Percentiles rank a stretch among this genome's conserved stretches.
These are phyloP conservation scores for Geophilus truncorum DNA, from an alignment of 2,888 invertebrate genomes.

Conservation along the genomic window DNA sequence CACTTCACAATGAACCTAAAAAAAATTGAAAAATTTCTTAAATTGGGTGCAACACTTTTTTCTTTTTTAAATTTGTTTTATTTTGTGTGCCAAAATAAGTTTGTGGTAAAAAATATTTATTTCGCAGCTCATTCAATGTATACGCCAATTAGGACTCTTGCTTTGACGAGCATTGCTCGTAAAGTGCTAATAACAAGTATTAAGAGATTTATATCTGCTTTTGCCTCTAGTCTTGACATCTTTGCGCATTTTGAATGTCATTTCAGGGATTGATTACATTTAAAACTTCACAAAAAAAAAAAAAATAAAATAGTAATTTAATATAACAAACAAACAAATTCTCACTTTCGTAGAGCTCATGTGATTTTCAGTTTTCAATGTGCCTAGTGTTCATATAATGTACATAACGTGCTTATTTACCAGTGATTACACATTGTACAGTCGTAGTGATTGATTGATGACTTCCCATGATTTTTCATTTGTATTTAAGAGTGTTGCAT, in stretches of 20 bases:
- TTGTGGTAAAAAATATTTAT: not conserved
- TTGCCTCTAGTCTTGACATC: slow-evolving; percentile 23
- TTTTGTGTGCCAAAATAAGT: slow-evolving; percentile 5
- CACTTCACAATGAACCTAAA: not conserved
- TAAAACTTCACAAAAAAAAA: not conserved
- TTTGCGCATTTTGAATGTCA: slow-evolving; percentile 23
- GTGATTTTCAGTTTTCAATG: not conserved
- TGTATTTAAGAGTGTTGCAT: not conserved
- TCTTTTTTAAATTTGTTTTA: not conserved
- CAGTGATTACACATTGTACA: too few relatives aligned
- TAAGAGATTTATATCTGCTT: slow-evolving; percentile 25
- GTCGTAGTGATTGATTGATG: not conserved
- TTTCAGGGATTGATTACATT: not conserved
- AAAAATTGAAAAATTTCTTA: not conserved
- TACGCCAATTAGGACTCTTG: slow-evolving; percentile 26
- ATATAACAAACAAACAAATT: not conserved
- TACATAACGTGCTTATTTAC: not conserved
- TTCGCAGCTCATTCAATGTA: slow-evolving; percentile 20
- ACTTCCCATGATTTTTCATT: not conserved
- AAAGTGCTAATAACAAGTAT: slow-evolving; percentile 15
- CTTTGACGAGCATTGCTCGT: not conserved
- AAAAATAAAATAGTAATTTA: not conserved
- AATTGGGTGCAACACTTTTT: not conserved
- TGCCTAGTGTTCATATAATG: slow-evolving; percentile 6
- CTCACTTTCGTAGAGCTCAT: not conserved